A percentile compares a stretch with the other conserved stretches of the same genome.
Conservation (phyloP, 2,113 vertebrate species). For the Equus przewalskii region DNA sequence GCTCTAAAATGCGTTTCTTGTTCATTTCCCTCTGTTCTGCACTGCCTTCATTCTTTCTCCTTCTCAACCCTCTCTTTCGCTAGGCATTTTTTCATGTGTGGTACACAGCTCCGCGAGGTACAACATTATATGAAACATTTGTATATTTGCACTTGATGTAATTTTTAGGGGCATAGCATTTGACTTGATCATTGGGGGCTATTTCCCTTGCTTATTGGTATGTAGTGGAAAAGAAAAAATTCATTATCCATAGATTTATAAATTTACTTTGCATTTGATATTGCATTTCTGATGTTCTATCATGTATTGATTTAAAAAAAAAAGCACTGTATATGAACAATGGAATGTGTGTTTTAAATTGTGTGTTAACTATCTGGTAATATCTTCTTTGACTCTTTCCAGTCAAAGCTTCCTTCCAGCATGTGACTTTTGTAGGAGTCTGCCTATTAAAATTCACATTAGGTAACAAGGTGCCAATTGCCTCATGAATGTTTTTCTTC, state of each 20-base stretch:
- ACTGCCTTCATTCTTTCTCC: not conserved
- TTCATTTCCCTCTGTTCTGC: not conserved
- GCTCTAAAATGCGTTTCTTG: not conserved
- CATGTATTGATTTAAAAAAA: not conserved
- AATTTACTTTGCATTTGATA: conserved; percentile 50
- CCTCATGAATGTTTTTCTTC: conserved; percentile 61
- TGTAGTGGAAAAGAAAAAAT: not conserved
- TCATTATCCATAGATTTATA: not conserved
- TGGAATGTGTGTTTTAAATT: conserved; percentile 69
- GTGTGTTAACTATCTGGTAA: conserved; percentile 75
- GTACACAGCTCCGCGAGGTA: not conserved
- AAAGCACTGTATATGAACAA: conserved; percentile 49
- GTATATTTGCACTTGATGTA: not conserved
- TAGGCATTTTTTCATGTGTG: accelerated
- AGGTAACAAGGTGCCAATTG: conserved; percentile 75
- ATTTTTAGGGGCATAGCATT: not conserved
- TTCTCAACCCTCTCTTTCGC: not conserved
- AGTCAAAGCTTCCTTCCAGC: conserved; percentile 71
- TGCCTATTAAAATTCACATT: conserved; percentile 82
- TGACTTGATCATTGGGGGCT: not conserved
- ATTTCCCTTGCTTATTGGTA: not conserved
- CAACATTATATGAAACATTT: not conserved
- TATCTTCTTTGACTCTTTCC: conserved; percentile 71
- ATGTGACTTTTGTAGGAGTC: conserved; percentile 51
- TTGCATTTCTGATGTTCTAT: not conserved